phyloP scores from a whole-genome alignment of 1,140 invertebrate species.

The Eubasilissa regina region DNA sequence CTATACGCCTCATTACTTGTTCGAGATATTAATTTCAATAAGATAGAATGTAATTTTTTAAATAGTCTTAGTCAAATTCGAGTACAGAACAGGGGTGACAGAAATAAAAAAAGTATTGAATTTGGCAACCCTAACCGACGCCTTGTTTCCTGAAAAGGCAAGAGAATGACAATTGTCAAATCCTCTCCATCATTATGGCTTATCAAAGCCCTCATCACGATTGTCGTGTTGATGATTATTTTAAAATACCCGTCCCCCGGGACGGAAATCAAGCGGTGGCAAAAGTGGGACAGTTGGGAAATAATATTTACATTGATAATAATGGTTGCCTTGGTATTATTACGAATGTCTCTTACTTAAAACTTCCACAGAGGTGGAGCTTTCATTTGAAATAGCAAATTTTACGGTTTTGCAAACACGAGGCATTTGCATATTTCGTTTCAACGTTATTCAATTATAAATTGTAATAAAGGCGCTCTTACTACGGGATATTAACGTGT shows the following conservation, averaged over 20 bases:
- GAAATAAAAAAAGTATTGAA: neutral
- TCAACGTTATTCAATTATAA: constrained; percentile 52
- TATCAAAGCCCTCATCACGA: constrained; percentile 32
- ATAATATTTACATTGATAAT: constrained; percentile 59
- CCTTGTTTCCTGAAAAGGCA: neutral
- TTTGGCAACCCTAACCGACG: neutral
- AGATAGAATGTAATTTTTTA: too few species aligned
- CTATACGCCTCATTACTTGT: too few species aligned
- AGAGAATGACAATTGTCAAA: constrained; percentile 26
- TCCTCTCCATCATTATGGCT: constrained; percentile 23
- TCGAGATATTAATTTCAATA: too few species aligned
- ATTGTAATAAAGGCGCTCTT: constrained; percentile 33
- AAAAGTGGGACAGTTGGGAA: constrained; percentile 46
- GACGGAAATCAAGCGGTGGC: constrained; percentile 41
- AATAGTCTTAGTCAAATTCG: too few species aligned
- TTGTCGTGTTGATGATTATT: constrained; percentile 47
- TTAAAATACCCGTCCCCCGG: constrained; percentile 29
- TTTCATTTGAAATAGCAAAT: constrained; percentile 51
- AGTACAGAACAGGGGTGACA: too few species aligned
- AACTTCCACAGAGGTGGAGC: constrained; percentile 7
- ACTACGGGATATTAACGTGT: constrained; percentile 7
- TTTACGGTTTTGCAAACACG: constrained; percentile 51
- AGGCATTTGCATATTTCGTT: constrained; percentile 51
- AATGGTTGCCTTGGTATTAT: constrained; percentile 33
- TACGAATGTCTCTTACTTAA: constrained; percentile 34